Conservation (phyloP, 2,797 vertebrate species). For the Eulemur coronatus region DNA sequence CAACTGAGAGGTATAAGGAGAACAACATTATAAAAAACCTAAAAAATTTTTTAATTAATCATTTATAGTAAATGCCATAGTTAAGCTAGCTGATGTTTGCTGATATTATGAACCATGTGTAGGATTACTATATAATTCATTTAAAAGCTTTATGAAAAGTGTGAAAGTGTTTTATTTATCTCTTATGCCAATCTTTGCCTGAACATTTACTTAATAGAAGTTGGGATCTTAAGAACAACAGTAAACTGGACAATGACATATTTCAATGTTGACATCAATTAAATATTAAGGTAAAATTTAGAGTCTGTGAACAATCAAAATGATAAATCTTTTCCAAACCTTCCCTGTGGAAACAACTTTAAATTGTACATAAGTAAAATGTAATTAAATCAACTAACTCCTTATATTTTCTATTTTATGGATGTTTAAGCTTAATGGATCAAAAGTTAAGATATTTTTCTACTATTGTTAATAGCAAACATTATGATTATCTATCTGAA, state of each 20-base stretch:
- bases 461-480: not conserved
- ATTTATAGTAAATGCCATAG: slow-evolving; percentile 76
- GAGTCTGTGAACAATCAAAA: slow-evolving; percentile 64
- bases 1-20: slow-evolving; percentile 80
- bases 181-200: slow-evolving; percentile 72
- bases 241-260: slow-evolving; percentile 38
- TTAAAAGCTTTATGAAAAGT: slow-evolving; percentile 79
- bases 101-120: slow-evolving; percentile 80
- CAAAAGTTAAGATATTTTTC: slow-evolving; percentile 2
- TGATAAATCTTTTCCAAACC: not conserved
- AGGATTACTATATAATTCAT: slow-evolving; percentile 80
- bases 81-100: slow-evolving; percentile 83
- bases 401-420: slow-evolving; percentile 23
- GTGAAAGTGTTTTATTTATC: slow-evolving; percentile 79
- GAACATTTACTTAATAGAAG: slow-evolving; percentile 73
- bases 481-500: slow-evolving; percentile 41
- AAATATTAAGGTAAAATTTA: slow-evolving; percentile 73
- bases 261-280: slow-evolving; percentile 60
- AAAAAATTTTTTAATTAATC: slow-evolving; percentile 79
- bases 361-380: slow-evolving; percentile 51
- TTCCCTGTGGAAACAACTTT: not conserved
- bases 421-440: not conserved
- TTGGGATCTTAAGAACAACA: slow-evolving; percentile 68
- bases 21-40: slow-evolving; percentile 82
- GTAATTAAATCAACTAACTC: slow-evolving; percentile 53